Evolutionary conservation across 2,113 vertebrate genomes (phyloP).

Genomic region (Eubucco bourcierii): DNA sequence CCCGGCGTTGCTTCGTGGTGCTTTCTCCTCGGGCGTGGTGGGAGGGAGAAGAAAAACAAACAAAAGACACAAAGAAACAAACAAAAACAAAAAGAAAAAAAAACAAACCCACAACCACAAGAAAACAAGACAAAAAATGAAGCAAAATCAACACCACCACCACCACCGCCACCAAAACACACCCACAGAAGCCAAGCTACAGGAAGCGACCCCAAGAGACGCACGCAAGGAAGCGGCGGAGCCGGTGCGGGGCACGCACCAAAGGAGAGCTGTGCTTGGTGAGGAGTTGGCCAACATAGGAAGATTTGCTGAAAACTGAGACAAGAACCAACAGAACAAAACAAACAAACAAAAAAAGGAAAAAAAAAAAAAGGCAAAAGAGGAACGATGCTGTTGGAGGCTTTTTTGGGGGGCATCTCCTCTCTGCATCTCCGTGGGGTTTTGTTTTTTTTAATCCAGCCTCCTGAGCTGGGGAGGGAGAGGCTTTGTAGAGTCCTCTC

Average conservation of each 20-base stretch:
- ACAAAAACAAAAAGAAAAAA: background rate
- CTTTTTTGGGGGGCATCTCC: constrained; percentile 69
- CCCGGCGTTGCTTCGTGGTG: constrained; percentile 77
- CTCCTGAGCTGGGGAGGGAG: constrained; percentile 66
- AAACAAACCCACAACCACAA: background rate
- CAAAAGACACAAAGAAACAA: background rate
- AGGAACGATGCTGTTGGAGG: background rate
- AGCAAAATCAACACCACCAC: background rate
- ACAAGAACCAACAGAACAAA: background rate
- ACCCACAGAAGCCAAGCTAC: background rate
- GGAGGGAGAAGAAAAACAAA: constrained; percentile 63
- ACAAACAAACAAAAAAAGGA: background rate
- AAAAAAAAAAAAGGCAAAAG: background rate
- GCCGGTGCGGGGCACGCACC: constrained; percentile 47
- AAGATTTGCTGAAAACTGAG: background rate
- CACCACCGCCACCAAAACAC: too few relatives aligned
- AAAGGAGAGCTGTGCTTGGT: constrained; percentile 61
- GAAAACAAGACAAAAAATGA: background rate
- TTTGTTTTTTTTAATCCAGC: constrained; percentile 75
- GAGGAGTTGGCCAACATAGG: constrained; percentile 23
- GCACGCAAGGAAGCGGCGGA: background rate
- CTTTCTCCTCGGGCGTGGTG: constrained; percentile 72
- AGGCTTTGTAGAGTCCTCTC: constrained; percentile 72
- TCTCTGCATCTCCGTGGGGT: constrained; percentile 78
- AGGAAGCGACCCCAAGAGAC: background rate